Evolutionary conservation across 2,113 vertebrate species (phyloP).

Genomic region (Oxygymnocypris stewartii): DNA sequence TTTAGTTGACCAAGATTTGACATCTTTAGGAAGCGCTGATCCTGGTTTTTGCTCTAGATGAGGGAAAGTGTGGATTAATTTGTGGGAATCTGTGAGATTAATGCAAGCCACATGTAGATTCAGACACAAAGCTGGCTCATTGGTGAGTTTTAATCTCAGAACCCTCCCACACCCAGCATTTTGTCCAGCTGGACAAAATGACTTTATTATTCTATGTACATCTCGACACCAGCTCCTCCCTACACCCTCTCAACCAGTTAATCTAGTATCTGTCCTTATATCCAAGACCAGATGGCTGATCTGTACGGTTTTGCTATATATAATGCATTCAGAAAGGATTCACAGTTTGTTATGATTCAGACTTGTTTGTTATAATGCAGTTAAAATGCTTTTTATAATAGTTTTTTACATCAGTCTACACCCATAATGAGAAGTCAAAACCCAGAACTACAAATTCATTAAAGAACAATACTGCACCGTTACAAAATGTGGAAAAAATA

Average conservation of each 20-base stretch:
- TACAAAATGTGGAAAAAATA: neutral
- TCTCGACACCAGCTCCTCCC: neutral
- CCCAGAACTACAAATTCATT: neutral
- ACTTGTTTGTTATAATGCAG: neutral
- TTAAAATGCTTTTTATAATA: neutral
- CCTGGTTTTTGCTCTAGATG: neutral
- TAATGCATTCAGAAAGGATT: neutral
- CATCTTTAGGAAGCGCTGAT: neutral
- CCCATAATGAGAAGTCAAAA: neutral
- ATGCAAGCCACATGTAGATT: conserved; percentile 2
- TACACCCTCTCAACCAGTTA: neutral
- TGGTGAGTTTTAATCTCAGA: conserved; percentile 43
- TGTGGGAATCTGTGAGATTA: conserved; percentile 32
- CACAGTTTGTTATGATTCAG: neutral
- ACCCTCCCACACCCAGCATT: neutral
- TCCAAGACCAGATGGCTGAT: conserved; percentile 5
- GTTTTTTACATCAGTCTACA: neutral
- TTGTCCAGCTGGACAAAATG: conserved; percentile 1
- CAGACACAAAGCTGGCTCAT: conserved; percentile 43
- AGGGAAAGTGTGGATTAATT: conserved; percentile 23
- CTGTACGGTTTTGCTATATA: neutral
- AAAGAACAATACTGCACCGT: too few relatives aligned
- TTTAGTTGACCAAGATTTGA: neutral
- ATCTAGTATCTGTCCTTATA: neutral
- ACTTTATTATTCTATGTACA: conserved; percentile 19